phyloP scores from a whole-genome alignment of 2,113 vertebrate genomes.

The Chaetorhynchus papuensis region DNA sequence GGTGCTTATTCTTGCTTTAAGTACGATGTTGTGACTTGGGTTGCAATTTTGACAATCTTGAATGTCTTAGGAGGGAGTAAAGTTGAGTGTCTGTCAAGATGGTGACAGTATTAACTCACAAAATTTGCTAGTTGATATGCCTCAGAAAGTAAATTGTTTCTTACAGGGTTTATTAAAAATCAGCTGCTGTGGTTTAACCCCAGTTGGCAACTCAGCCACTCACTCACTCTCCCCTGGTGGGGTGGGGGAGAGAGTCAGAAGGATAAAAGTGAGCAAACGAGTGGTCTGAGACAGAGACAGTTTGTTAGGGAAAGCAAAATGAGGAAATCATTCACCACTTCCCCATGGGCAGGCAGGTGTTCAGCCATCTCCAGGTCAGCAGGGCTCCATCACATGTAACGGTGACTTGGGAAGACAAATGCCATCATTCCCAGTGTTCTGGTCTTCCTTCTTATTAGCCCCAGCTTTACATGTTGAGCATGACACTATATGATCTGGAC shows the following conservation, averaged over 20 bases:
- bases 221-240: neutral
- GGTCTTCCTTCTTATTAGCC: neutral
- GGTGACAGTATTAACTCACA: neutral
- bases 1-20: neutral
- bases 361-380: neutral
- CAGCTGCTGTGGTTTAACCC: neutral
- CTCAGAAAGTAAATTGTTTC: neutral
- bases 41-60: neutral
- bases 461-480: neutral
- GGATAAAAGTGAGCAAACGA: neutral
- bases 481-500: neutral
- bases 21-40: neutral
- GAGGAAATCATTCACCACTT: neutral
- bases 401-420: neutral
- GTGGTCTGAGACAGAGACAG: neutral
- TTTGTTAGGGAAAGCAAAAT: neutral
- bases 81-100: neutral
- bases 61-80: neutral
- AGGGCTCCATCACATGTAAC: rapidly evolving
- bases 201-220: neutral
- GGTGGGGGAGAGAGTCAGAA: rapidly evolving
- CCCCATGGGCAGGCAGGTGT: neutral
- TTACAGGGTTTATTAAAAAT: neutral
- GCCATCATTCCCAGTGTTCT: neutral
- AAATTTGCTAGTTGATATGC: neutral